Evolutionary conservation across 64 coral and sea anemone species (phyloP).

Genomic region (Montipora capricornis): DNA sequence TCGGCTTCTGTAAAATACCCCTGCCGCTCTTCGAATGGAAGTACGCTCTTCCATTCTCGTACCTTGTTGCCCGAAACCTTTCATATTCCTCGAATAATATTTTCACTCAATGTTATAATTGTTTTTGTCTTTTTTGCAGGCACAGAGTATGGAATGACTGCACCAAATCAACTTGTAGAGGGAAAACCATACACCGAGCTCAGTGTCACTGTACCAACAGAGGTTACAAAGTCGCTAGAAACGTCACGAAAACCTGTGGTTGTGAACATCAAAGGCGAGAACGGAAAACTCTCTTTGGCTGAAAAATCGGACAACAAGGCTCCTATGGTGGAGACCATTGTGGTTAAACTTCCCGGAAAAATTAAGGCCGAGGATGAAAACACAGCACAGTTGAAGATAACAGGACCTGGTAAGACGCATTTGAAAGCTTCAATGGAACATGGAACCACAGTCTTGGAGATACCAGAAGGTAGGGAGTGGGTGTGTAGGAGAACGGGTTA

Average conservation of each 20-base stretch:
- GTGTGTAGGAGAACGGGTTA: not conserved
- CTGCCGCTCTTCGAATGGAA: no score
- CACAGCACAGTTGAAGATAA: not conserved
- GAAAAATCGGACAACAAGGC: constrained; percentile 61
- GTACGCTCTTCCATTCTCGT: no score
- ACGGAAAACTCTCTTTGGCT: constrained; percentile 58
- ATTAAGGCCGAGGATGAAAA: constrained; percentile 41
- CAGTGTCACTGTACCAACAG: constrained; percentile 79
- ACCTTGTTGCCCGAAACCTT: no score
- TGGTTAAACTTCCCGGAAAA: constrained; percentile 59
- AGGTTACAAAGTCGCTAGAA: constrained; percentile 81
- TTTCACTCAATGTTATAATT: not conserved
- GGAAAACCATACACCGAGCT: constrained; percentile 59
- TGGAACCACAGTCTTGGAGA: constrained; percentile 25
- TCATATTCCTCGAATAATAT: no score
- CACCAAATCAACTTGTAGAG: not conserved
- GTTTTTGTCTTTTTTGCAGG: not conserved
- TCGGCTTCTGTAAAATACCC: no score
- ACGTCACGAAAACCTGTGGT: constrained; percentile 83
- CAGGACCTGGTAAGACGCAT: constrained; percentile 36
- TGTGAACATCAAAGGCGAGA: constrained; percentile 88
- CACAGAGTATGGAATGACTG: not conserved
- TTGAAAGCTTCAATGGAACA: constrained; percentile 31
- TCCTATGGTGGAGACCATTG: constrained; percentile 84
- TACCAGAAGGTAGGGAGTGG: constrained; percentile 74